Evolutionary conservation across 37 sponge, comb jelly and placozoan genomes (phyloP), one percentile per base, ranked within the genome.

Genomic region (Chondrosia reniformis): DNA sequence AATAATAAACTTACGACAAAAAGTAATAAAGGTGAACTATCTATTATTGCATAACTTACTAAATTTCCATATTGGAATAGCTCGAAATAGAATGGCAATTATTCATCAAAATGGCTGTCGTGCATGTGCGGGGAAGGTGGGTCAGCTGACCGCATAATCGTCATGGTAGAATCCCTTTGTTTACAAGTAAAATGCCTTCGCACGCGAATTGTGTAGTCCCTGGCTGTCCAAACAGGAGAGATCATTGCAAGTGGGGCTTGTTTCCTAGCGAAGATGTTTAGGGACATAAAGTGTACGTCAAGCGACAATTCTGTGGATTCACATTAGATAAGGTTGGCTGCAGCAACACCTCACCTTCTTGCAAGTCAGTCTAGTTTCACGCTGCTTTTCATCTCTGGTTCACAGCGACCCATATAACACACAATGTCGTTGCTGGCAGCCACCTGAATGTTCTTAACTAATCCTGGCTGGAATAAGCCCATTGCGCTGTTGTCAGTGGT

Each of bases 171-270:
- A 32, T 28, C 7, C 32, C 2, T 64, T 3, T 27, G 3, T 4
- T n/a, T n/a, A n/a, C n/a, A 64, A 2, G 21, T 27, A 15, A 8
- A 73, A 39, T 73, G 74, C 74, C 74, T 42, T 73, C 46, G 1
- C 74, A 73, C 28, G 74, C 74, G 19, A 73, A 73, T 28, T 73
- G 45, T 73, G 74, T 45, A 25, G 74, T 39, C 45, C 74, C 46
- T 73, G 46, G 45, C 46, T 73, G 74, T 8, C 46, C 74, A 4
- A 73, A 73, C 46, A 3, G 6, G 45, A 73, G 42, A 42, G 74
- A 39, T 28, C 2, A 45, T 3, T 39, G 45, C 45, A 73, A 73
- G 46, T 73, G 74, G 74, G 74, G 74, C 46, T 73, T 73, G 45
- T 73, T 39, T 45, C 74, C 74, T 3, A 73, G 74, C 28, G 12